These are phyloP conservation scores for Drosophila helvetica DNA, from an alignment of 2,888 invertebrate genomes.

Conservation along the genomic window DNA sequence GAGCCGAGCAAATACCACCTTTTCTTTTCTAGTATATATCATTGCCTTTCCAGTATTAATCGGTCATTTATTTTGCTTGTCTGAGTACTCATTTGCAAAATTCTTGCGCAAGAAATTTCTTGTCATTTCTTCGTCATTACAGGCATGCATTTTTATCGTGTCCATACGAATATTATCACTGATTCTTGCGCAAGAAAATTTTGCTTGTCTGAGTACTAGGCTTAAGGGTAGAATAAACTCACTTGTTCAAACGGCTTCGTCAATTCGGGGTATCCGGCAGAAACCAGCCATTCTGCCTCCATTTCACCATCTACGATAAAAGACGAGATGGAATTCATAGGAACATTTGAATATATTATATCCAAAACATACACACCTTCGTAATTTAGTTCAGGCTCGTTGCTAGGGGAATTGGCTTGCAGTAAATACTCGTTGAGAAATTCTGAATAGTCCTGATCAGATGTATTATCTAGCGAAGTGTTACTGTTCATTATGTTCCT, in stretches of 20 bases:
- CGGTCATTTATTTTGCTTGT: too few relatives aligned
- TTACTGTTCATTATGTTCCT: slow-evolving; percentile 77
- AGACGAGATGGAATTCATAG: neutral
- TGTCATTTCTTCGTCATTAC: too few relatives aligned
- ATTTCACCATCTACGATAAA: slow-evolving; percentile 84
- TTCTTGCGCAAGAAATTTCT: too few relatives aligned
- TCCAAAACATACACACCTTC: slow-evolving; percentile 74
- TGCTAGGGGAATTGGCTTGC: slow-evolving; percentile 80
- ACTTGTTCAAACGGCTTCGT: slow-evolving; percentile 84
- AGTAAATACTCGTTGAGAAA: slow-evolving; percentile 82
- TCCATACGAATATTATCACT: too few relatives aligned
- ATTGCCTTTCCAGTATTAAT: too few relatives aligned
- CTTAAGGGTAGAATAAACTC: slow-evolving; percentile 30
- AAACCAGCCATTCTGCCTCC: slow-evolving; percentile 85
- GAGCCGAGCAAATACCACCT: too few relatives aligned
- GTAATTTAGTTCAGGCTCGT: slow-evolving; percentile 82
- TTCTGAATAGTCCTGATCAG: slow-evolving; percentile 83
- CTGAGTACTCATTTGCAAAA: too few relatives aligned
- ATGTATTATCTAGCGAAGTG: slow-evolving; percentile 80
- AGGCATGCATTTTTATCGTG: too few relatives aligned
- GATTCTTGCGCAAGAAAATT: too few relatives aligned
- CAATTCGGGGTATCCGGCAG: slow-evolving; percentile 85
- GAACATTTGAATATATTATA: neutral
- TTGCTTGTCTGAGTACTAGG: too few relatives aligned
- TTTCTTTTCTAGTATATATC: too few relatives aligned